Evolutionary conservation across 1,140 invertebrate species (phyloP).

Genomic region (Druon quercuslanigerum): DNA sequence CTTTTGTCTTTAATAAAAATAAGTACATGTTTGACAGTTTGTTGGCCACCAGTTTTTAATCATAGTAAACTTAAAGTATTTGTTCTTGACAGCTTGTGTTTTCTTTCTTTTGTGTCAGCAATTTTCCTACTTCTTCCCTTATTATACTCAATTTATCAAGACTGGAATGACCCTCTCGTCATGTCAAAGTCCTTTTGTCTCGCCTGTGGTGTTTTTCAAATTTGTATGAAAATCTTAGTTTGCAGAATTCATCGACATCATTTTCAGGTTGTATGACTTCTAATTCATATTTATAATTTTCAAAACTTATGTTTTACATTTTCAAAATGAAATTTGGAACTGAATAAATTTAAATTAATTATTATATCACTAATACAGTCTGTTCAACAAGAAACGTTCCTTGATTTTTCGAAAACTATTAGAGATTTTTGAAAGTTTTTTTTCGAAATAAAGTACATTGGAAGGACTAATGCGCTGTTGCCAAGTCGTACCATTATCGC

Average conservation of each 20-base stretch:
- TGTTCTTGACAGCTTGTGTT: conserved; percentile 42
- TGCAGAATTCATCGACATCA: conserved; percentile 34
- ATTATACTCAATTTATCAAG: conserved; percentile 18
- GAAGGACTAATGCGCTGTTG: no score
- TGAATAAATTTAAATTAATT: not conserved
- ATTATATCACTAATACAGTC: no score
- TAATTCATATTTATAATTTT: conserved; percentile 9
- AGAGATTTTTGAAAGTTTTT: no score
- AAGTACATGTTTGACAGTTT: conserved; percentile 35
- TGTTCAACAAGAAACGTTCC: no score
- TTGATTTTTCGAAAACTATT: no score
- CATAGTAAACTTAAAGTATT: conserved; percentile 12
- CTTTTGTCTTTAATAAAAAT: conserved; percentile 33
- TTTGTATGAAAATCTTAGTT: conserved; percentile 40
- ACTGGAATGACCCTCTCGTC: conserved; percentile 28
- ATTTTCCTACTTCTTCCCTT: conserved; percentile 37
- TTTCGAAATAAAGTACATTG: no score
- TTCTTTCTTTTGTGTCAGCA: conserved; percentile 31
- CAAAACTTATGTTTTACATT: not conserved
- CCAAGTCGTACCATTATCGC: no score
- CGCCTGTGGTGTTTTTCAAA: conserved; percentile 26
- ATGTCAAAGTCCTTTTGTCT: conserved; percentile 45
- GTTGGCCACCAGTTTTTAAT: conserved; percentile 45
- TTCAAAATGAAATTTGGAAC: not conserved
- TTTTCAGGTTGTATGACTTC: conserved; percentile 37